Evolutionary conservation across 2,113 vertebrate genomes (phyloP), one percentile per base, ranked within the genome.

Genomic region (Poeciliopsis prolifica): DNA sequence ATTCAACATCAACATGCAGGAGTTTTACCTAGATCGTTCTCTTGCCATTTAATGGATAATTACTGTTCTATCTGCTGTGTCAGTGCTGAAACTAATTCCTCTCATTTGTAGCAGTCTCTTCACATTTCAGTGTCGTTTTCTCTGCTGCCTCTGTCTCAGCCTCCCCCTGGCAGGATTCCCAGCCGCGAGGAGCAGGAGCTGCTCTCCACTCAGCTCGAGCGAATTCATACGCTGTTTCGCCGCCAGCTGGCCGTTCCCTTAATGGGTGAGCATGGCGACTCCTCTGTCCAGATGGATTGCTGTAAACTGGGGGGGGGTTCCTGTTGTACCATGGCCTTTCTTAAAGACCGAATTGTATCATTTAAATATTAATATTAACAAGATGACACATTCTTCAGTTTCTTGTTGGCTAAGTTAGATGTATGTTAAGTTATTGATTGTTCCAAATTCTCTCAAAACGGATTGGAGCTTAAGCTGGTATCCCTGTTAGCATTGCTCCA

Each of bases 211-310:
- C 98, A 99, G 92, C 95, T 98, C 0, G 95, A 96, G 86, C 96
- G 94, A 84, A 96, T 99, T 76, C 96, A 98, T 84, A 94, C 90
- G 0, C 95, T 99, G 37, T 99, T 98, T 88, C 94, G 95, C 73
- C 96, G 98, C 76, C 97, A 99, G 94, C 84, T 99, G 93, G 95
- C 96, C 24, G 77, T 99, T 74, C 97, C 98, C 0, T 94, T 98
- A 70, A 94, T 97, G 70, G 97, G 98, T 99, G 91, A 95, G 95
- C 73, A 73, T 58, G 68, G 54, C 8, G 14, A 58, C 79, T 68
- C n/a, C 17, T 81, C 51, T 72, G 67, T 85, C 42, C 71, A 74
- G 74, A 83, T 75, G 3, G 66, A n/a, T 54, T 79, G 54, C 26
- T 84, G 60, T 72, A 62, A 42, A 79, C 60, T 13, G 17, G 29